A percentile compares a stretch with the other conserved stretches of the same genome.
phyloP scores from a whole-genome alignment of 2,888 invertebrate species.

The Meganola albula region DNA sequence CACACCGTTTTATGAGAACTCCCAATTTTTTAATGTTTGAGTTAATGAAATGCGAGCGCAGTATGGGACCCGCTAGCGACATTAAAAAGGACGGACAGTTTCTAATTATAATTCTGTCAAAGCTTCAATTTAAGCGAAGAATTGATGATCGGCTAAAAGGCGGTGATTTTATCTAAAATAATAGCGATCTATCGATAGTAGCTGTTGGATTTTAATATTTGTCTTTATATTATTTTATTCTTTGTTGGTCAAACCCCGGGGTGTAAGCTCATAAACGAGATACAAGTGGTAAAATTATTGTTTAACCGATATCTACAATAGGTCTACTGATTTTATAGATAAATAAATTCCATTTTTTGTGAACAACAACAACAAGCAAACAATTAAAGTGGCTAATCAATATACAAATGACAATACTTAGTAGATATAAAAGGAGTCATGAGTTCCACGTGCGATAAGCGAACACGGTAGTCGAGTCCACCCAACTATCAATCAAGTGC shows the following conservation, averaged over 20 bases:
- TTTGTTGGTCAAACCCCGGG: conserved; percentile 30
- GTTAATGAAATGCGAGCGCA: conserved; percentile 76
- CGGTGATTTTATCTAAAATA: conserved; percentile 66
- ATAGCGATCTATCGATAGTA: conserved; percentile 62
- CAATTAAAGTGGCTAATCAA: no score
- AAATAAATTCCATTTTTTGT: no score
- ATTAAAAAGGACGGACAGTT: conserved; percentile 74
- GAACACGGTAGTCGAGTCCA: conserved; percentile 28
- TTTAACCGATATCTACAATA: no score
- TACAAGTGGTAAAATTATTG: no score
- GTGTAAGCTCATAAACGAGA: conserved; percentile 27
- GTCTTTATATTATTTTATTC: conserved; percentile 49
- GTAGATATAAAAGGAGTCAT: conserved; percentile 30
- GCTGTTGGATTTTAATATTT: conserved; percentile 52
- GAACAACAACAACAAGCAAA: no score
- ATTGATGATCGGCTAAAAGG: conserved; percentile 69
- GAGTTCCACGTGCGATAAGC: conserved; percentile 30
- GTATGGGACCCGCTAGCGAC: conserved; percentile 75
- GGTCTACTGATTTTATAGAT: no score
- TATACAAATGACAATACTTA: conserved; percentile 25
- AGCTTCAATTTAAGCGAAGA: conserved; percentile 67
- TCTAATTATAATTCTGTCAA: conserved; percentile 78
- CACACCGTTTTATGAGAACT: conserved; percentile 72
- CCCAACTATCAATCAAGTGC: conserved; percentile 57
- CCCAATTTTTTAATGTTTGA: conserved; percentile 65